phyloP scores from a whole-genome alignment of 2,797 vertebrate species.

The Heliangelus exortis region DNA sequence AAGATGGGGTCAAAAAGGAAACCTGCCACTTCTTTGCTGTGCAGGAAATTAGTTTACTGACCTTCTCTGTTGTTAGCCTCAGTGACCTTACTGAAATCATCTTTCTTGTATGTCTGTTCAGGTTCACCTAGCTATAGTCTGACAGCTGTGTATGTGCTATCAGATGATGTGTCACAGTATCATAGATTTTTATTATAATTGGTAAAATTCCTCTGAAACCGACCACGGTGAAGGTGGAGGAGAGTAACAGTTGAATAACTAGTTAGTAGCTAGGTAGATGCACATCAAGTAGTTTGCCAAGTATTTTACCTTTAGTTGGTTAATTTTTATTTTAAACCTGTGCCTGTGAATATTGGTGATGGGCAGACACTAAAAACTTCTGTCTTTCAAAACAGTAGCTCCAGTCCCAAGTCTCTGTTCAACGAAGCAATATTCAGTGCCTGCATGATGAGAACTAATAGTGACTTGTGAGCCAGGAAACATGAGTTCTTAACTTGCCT shows the following conservation, averaged over 20 bases:
- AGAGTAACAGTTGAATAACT: background rate
- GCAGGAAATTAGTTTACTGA: background rate
- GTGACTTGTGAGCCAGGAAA: constrained; percentile 28
- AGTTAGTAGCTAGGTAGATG: background rate
- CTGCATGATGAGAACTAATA: constrained; percentile 4
- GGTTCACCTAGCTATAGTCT: background rate
- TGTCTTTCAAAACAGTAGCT: background rate
- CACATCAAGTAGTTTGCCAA: background rate
- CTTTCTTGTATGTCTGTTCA: background rate
- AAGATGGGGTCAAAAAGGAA: background rate
- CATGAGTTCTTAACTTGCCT: constrained; percentile 34
- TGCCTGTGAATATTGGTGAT: background rate
- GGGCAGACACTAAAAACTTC: background rate
- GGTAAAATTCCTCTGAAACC: constrained; percentile 49
- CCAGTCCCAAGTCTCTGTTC: background rate
- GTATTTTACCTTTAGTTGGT: background rate
- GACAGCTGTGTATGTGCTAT: background rate
- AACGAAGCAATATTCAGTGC: background rate
- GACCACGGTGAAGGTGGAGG: background rate
- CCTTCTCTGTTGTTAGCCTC: background rate
- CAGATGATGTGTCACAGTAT: background rate
- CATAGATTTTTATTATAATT: background rate
- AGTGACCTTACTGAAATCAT: background rate
- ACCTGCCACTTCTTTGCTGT: background rate
- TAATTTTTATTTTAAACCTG: background rate